phyloP scores from a whole-genome alignment of 2,797 vertebrate species.

The Muscicapa striata region DNA sequence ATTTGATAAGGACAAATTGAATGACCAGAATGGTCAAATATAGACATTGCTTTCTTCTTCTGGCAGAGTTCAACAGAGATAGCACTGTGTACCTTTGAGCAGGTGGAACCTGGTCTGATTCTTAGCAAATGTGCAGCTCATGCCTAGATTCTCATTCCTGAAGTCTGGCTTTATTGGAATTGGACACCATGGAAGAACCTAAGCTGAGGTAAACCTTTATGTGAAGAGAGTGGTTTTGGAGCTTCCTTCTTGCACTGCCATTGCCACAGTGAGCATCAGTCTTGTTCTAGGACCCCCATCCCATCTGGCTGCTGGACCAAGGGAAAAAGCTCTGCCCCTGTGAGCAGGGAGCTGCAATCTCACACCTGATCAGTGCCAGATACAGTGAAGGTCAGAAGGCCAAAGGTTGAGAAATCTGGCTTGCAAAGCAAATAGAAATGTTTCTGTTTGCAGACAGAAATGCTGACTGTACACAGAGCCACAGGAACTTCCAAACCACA shows the following conservation, averaged over 20 bases:
- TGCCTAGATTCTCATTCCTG: not conserved
- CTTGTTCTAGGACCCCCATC: not conserved
- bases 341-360: not conserved
- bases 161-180: not conserved
- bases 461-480: slow-evolving; percentile 69
- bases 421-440: slow-evolving; percentile 63
- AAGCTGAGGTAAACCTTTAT: not conserved
- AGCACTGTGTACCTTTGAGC: not conserved
- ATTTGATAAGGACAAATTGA: slow-evolving; percentile 53
- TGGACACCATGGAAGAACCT: not conserved
- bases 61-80: not conserved
- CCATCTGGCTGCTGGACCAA: not conserved
- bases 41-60: not conserved
- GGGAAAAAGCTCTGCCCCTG: not conserved
- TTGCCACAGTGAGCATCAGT: not conserved
- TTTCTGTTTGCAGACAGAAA: slow-evolving; percentile 67
- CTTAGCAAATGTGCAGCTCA: not conserved
- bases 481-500: slow-evolving; percentile 73
- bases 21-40: not conserved
- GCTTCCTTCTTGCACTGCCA: not conserved
- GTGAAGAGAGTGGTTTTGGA: not conserved
- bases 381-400: slow-evolving; percentile 62
- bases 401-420: slow-evolving; percentile 67
- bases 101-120: not conserved
- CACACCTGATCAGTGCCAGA: slow-evolving; percentile 50